Evolutionary conservation across 2,888 invertebrate genomes (phyloP).

Genomic region (Keiferia lycopersicella): DNA sequence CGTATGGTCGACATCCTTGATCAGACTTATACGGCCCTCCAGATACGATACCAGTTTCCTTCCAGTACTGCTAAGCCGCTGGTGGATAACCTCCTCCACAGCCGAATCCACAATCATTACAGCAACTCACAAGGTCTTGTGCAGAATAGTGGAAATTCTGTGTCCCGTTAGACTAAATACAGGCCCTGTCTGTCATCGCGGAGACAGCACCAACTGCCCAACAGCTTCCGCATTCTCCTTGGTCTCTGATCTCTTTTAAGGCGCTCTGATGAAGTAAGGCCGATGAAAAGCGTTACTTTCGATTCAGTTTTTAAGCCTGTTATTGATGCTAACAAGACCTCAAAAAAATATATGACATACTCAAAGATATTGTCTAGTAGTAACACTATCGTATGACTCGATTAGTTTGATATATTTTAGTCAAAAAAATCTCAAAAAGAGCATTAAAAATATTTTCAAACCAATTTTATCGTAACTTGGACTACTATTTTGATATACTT

Average conservation of each 20-base stretch:
- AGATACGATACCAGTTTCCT: slow-evolving; percentile 90
- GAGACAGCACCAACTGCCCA: slow-evolving; percentile 97
- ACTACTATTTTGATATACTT: no score
- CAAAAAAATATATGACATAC: no score
- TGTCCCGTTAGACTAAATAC: slow-evolving; percentile 89
- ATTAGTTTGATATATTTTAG: no score
- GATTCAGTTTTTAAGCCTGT: no score
- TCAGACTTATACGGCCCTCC: slow-evolving; percentile 90
- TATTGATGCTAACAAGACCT: no score
- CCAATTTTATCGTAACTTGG: no score
- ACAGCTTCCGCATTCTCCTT: slow-evolving; percentile 96
- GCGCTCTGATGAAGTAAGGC: no score
- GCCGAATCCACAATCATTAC: slow-evolving; percentile 88
- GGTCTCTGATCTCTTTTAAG: slow-evolving; percentile 90
- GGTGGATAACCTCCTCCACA: slow-evolving; percentile 91
- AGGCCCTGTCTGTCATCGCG: slow-evolving; percentile 94
- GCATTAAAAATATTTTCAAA: no score
- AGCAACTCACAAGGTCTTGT: slow-evolving; percentile 92
- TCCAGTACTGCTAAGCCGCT: slow-evolving; percentile 94
- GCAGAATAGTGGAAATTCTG: slow-evolving; percentile 89
- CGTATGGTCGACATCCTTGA: slow-evolving; percentile 94
- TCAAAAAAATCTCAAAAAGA: no score
- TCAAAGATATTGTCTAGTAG: no score
- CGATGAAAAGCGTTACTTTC: no score
- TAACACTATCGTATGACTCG: no score